phyloP scores from a whole-genome alignment of 2,113 vertebrate species.

The Sclerurus mexicanus region DNA sequence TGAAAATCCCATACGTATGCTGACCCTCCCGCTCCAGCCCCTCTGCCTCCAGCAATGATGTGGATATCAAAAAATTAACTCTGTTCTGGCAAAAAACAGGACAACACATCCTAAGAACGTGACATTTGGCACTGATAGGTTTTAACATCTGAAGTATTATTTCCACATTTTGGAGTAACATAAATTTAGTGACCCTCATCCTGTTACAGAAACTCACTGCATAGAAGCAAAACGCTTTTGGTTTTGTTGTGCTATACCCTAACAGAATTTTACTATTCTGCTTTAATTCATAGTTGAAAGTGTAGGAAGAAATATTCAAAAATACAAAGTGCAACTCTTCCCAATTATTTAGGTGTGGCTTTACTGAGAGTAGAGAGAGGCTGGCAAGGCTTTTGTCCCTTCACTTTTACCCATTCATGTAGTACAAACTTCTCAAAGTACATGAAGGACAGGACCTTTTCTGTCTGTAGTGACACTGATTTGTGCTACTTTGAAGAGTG shows the following conservation, averaged over 20 bases:
- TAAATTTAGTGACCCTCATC: neutral
- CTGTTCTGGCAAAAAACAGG: neutral
- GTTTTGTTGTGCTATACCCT: neutral
- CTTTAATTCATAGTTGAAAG: neutral
- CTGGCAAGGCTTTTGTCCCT: neutral
- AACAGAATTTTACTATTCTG: neutral
- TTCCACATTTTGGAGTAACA: neutral
- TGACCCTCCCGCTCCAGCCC: neutral
- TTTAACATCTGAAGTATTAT: neutral
- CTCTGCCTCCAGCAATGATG: neutral
- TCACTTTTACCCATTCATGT: neutral
- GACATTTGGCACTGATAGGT: neutral
- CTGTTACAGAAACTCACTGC: neutral
- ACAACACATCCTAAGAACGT: neutral
- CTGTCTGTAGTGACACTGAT: neutral
- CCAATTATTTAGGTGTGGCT: neutral
- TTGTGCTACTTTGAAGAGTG: neutral
- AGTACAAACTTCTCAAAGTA: neutral
- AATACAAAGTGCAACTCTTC: neutral
- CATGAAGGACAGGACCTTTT: neutral
- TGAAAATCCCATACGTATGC: neutral
- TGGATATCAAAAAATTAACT: neutral
- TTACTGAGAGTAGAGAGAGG: neutral
- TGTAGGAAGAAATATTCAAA: neutral
- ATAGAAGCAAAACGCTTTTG: neutral